Conservation (phyloP, 1,140 invertebrate species). For the Araneus ventricosus region DNA sequence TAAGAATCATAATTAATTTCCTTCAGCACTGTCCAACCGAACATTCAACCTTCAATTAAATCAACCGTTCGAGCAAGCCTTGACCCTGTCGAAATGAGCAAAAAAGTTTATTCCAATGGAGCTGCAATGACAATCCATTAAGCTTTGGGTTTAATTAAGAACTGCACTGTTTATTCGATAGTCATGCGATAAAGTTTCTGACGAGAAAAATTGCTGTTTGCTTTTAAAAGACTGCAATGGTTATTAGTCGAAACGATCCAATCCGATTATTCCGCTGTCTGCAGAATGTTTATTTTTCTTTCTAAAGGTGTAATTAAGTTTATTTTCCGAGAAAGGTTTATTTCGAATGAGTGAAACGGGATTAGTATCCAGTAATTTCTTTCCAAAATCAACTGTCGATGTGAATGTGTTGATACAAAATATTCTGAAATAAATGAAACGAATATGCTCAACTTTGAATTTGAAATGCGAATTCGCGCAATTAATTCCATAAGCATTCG, state of each 20-base stretch:
- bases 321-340: neutral
- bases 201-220: conserved; percentile 18
- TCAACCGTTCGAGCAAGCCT: neutral
- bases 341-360: neutral
- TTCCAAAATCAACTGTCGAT: neutral
- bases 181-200: neutral
- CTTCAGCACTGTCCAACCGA: neutral
- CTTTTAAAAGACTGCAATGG: neutral
- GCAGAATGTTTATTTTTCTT: neutral
- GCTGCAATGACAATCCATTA: conserved; percentile 9
- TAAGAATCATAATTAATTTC: conserved; percentile 19
- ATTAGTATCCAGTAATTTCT: neutral
- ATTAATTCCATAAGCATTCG: no score
- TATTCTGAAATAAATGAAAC: no score
- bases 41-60: conserved; percentile 11
- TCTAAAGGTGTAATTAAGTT: neutral
- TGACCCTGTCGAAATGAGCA: neutral
- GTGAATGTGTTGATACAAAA: neutral
- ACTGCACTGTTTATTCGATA: neutral
- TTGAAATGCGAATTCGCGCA: no score
- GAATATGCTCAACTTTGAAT: no score
- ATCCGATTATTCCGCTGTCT: conserved; percentile 1
- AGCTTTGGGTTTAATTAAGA: conserved; percentile 12
- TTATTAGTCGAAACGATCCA: conserved; percentile 3
- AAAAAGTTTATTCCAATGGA: neutral